These are phyloP conservation scores for Catocala sponsa DNA, from an alignment of 2,888 invertebrate species.

Conservation along the genomic window DNA sequence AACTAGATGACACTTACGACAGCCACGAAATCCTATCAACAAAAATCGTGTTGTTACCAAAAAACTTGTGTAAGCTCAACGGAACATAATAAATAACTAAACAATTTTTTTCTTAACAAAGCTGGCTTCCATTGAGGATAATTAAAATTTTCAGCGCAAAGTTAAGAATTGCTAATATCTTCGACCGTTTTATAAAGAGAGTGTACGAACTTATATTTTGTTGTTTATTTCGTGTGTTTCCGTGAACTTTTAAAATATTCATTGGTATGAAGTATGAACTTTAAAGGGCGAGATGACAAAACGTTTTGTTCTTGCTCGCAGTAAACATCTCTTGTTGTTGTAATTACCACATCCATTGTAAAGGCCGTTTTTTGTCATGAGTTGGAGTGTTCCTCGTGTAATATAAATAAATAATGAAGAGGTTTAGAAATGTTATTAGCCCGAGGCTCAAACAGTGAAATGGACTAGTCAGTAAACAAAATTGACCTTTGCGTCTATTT, in stretches of 20 bases:
- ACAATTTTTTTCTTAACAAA: constrained; percentile 1
- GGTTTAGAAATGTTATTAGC: background rate
- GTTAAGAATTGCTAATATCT: constrained; percentile 24
- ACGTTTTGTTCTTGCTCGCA: constrained; percentile 3
- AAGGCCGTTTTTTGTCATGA: constrained; percentile 6
- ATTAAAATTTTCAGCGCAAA: constrained; percentile 45
- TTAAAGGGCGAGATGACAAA: constrained; percentile 22
- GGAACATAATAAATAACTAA: too few relatives aligned
- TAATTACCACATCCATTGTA: constrained; percentile 26
- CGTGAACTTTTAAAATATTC: constrained; percentile 40
- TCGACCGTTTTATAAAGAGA: constrained; percentile 24
- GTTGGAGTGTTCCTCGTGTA: background rate
- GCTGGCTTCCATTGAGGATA: constrained; percentile 15
- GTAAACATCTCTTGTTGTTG: constrained; percentile 16
- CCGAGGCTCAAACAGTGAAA: background rate
- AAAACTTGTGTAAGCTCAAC: constrained; percentile 2
- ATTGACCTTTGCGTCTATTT: constrained; percentile 1
- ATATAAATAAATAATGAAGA: constrained; percentile 2
- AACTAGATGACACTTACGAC: too few relatives aligned
- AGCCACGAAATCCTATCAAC: too few relatives aligned
- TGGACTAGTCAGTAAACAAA: background rate
- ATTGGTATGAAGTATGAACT: constrained; percentile 30
- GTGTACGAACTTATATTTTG: constrained; percentile 22
- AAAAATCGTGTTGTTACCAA: background rate
- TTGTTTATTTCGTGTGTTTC: constrained; percentile 12